These are phyloP conservation scores for Conger conger DNA, from an alignment of 2,113 vertebrate genomes.

Conservation along the genomic window DNA sequence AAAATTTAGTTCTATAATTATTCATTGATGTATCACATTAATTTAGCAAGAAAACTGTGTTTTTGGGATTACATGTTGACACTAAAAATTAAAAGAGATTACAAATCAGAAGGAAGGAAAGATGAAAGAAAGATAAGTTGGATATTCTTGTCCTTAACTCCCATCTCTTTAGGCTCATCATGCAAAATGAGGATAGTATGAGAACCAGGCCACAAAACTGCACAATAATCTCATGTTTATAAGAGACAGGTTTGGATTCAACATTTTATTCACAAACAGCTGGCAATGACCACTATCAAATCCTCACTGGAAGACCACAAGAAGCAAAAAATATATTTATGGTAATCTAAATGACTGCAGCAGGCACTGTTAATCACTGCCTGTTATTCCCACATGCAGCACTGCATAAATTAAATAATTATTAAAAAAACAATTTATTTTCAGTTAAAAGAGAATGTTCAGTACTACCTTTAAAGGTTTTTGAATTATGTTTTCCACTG, in stretches of 20 bases:
- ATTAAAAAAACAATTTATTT: neutral
- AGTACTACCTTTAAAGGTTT: neutral
- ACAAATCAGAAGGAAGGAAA: neutral
- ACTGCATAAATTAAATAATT: neutral
- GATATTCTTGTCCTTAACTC: neutral
- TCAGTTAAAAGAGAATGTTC: neutral
- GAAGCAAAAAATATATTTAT: slow-evolving; percentile 23
- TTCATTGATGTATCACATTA: too few relatives aligned
- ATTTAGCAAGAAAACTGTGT: too few relatives aligned
- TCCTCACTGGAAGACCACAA: slow-evolving; percentile 13
- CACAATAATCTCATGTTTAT: neutral
- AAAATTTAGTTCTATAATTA: too few relatives aligned
- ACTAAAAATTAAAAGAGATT: neutral
- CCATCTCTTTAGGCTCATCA: neutral
- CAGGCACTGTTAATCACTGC: neutral
- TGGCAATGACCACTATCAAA: slow-evolving; percentile 11
- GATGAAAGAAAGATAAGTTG: neutral
- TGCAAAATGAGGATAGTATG: neutral
- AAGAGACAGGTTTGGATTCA: slow-evolving; percentile 34
- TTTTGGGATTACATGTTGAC: neutral
- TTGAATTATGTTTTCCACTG: neutral
- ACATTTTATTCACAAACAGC: slow-evolving; percentile 59
- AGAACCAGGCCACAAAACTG: neutral
- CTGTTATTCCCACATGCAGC: neutral
- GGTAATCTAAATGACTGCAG: slow-evolving; percentile 1